phyloP scores from a whole-genome alignment of 1,140 invertebrate species.

The Drosophila navojoa region DNA sequence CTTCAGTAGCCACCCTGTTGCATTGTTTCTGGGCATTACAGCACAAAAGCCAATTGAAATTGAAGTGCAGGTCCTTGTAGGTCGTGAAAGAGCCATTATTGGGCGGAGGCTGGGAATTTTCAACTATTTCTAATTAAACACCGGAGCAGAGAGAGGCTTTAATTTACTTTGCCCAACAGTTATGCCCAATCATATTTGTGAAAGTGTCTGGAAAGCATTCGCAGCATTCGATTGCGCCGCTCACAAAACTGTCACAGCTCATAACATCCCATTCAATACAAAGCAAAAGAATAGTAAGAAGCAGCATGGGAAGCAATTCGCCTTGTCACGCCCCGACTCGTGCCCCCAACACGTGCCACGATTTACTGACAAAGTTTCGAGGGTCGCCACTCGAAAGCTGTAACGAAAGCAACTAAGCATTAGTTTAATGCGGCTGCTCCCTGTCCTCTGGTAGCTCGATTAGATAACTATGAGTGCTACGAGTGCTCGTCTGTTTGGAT shows the following conservation, averaged over 20 bases:
- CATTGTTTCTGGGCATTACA: slow-evolving; percentile 5
- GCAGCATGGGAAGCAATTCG: slow-evolving; percentile 54
- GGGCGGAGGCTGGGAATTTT: background rate
- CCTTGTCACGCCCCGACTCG: slow-evolving; percentile 61
- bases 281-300: slow-evolving; percentile 24
- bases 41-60: slow-evolving; percentile 13
- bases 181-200: background rate
- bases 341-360: slow-evolving; percentile 75
- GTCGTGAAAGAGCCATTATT: background rate
- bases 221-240: slow-evolving; percentile 43
- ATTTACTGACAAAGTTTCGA: slow-evolving; percentile 79
- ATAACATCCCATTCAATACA: slow-evolving; percentile 76
- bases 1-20: slow-evolving; percentile 7
- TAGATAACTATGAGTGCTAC: slow-evolving; percentile 73
- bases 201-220: slow-evolving; percentile 16
- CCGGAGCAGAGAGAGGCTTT: background rate
- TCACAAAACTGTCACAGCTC: slow-evolving; percentile 71
- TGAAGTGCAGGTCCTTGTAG: background rate
- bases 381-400: slow-evolving; percentile 76
- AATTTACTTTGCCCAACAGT: background rate
- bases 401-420: slow-evolving; percentile 79
- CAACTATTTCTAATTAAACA: background rate
- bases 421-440: slow-evolving; percentile 66
- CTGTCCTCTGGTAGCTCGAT: slow-evolving; percentile 20
- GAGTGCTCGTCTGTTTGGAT: slow-evolving; percentile 49